Base-by-base conservation (phyloP, 2,797 vertebrate genomes). In the Caiman crocodilus region DNA sequence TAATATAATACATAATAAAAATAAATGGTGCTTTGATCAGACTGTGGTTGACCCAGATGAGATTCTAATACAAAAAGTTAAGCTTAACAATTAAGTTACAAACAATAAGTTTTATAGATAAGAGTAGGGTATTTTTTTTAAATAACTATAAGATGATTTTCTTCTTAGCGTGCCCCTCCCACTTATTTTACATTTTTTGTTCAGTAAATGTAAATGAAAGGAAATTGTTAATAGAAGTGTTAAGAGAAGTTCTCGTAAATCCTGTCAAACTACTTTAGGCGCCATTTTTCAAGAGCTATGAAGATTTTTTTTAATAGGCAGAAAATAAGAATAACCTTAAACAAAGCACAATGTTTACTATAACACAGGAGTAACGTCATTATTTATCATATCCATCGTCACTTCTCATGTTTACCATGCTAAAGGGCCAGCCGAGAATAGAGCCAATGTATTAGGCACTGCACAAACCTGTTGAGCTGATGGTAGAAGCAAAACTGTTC, bases 191-290 rank as follows among this genome's bases (percentile, higher is more conserved):
- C 35, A 73, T 71, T 42, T 6, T 42, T 20, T 69, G 25, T 71
- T 71, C 67, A 42, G 25, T 71, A 23, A 35, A 42, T 35, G 15
- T 71, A 42, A 42, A 6, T 23, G 69, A 73, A 14, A 23, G 67
- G 35, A 42, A 73, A 20, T 50, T 32, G 69, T 73, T 73, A 73
- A 73, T 21, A 35, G 89, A 63, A 84, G 30, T 76, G 87, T 91
- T 76, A 26, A 73, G 79, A 82, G 69, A 15, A 84, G 35, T 95
- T 87, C 56, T 90, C 69, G 84, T 93, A 89, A 90, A 85, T 85
- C 25, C 13, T 67, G 17, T 84, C 83, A 87, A 61, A 82, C 87
- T 35, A 92, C 94, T 93, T 92, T 71, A 89, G 69, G 84, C 85
- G 84, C 85, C 35, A 88, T 92, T 94, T 82, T 89, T 55, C 67